Percentiles rank a stretch among this genome's conserved stretches.
phyloP scores from a whole-genome alignment of 2,888 invertebrate genomes.

The Holacanthella duospinosa region DNA sequence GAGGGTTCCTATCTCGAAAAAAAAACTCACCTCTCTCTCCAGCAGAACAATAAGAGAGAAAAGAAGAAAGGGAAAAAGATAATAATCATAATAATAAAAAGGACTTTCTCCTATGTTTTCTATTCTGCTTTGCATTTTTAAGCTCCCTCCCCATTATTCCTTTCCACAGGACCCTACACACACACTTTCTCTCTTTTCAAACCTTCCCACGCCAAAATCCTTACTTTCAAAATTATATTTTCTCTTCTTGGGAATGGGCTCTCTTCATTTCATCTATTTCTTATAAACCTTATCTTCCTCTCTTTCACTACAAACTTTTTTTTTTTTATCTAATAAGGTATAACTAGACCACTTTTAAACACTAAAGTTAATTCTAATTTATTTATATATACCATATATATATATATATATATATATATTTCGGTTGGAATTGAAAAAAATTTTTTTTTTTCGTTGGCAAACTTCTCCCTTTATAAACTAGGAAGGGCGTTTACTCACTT shows the following conservation, averaged over 20 bases:
- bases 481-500: no score
- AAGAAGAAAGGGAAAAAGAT: not conserved
- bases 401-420: no score
- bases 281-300: no score
- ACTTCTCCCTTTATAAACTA: no score
- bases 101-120: not conserved
- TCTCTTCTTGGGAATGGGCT: not conserved
- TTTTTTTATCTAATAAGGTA: no score
- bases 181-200: not conserved
- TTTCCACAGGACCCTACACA: not conserved
- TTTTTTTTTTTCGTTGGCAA: no score
- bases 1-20: no score
- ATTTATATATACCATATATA: no score
- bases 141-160: not conserved
- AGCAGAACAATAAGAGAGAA: not conserved
- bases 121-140: not conserved
- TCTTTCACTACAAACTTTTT: no score
- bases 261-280: not conserved
- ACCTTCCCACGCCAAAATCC: not conserved
- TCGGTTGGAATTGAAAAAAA: no score
- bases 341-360: no score
- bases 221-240: not conserved
- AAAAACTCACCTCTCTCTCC: not conserved
- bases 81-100: not conserved
- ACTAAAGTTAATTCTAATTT: no score